phyloP scores from a whole-genome alignment of 2,113 vertebrate genomes.

The Etheostoma spectabile region DNA sequence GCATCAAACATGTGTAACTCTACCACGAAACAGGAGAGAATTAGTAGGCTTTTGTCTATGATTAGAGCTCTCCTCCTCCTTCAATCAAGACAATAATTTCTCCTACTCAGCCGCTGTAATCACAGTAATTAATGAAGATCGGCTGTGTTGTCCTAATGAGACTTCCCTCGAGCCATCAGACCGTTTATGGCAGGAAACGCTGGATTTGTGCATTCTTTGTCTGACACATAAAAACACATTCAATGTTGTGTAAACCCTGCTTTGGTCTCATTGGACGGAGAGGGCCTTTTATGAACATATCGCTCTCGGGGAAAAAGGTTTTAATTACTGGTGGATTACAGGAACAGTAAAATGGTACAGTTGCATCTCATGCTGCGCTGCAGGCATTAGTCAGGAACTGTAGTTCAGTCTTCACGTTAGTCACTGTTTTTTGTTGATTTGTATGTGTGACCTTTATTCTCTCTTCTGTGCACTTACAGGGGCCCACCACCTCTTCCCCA shows the following conservation, averaged over 20 bases:
- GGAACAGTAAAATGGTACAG: conserved; percentile 74
- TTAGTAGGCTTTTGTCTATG: background rate
- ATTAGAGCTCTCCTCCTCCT: conserved; percentile 32
- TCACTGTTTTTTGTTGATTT: conserved; percentile 33
- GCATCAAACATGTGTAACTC: conserved; percentile 19
- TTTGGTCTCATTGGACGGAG: conserved; percentile 54
- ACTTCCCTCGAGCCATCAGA: conserved; percentile 66
- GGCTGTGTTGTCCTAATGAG: conserved; percentile 76
- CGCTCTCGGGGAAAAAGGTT: conserved; percentile 51
- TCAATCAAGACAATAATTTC: conserved; percentile 5
- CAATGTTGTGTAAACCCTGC: conserved; percentile 68
- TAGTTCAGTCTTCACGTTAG: background rate
- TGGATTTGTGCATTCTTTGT: conserved; percentile 72
- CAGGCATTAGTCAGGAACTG: conserved; percentile 19
- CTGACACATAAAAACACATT: conserved; percentile 75
- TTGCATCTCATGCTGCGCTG: conserved; percentile 51
- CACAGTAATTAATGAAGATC: conserved; percentile 72
- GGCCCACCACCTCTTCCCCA: conserved; percentile 91
- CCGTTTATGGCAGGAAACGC: conserved; percentile 81
- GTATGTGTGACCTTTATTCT: background rate
- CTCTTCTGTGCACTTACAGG: conserved; percentile 79
- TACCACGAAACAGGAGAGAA: conserved; percentile 3
- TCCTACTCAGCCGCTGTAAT: conserved; percentile 51
- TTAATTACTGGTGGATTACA: conserved; percentile 72
- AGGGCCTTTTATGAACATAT: conserved; percentile 59